Base-by-base conservation (phyloP, 92 coral and sea anemone genomes). In the Plumapathes pennacea region DNA sequence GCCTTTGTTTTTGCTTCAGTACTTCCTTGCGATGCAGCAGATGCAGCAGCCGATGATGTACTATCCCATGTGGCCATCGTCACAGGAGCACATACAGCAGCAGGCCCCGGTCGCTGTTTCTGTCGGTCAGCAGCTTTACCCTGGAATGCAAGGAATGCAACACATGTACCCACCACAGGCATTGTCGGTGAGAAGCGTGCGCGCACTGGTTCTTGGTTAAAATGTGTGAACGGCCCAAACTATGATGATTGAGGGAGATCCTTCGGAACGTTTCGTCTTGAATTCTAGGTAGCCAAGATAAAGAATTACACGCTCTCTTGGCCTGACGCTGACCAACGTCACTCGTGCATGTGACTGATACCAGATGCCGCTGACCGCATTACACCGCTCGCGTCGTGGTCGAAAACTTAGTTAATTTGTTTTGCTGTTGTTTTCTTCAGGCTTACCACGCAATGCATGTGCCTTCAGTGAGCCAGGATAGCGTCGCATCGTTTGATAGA, bases 181-280 rank as follows among this genome's bases (percentile, higher is more conserved):
- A 25, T 29, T 80, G 51, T 81, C 71, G 86, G 86, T 72, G 42
- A 44, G n/a, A n/a, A n/a, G n/a, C n/a, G n/a, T n/a, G n/a, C n/a
- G 51, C 3, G n/a, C n/a, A n/a, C n/a, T n/a, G n/a, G n/a, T n/a
- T n/a, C n/a, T n/a, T n/a, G n/a, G n/a, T n/a, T n/a, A n/a, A n/a
- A n/a, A n/a, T n/a, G n/a, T n/a, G n/a, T n/a, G n/a, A n/a, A n/a
- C n/a, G n/a, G n/a, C n/a, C n/a, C n/a, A n/a, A n/a, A n/a, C n/a
- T n/a, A n/a, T n/a, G n/a, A n/a, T n/a, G n/a, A n/a, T n/a, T n/a
- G n/a, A n/a, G n/a, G n/a, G n/a, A n/a, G n/a, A n/a, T n/a, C n/a
- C n/a, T n/a, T n/a, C n/a, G n/a, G n/a, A n/a, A n/a, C n/a, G n/a
- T n/a, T n/a, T n/a, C n/a, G n/a, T n/a, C n/a, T n/a, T n/a, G n/a